Conservation (phyloP, 2,797 vertebrate genomes). For the Spea hammondii region DNA sequence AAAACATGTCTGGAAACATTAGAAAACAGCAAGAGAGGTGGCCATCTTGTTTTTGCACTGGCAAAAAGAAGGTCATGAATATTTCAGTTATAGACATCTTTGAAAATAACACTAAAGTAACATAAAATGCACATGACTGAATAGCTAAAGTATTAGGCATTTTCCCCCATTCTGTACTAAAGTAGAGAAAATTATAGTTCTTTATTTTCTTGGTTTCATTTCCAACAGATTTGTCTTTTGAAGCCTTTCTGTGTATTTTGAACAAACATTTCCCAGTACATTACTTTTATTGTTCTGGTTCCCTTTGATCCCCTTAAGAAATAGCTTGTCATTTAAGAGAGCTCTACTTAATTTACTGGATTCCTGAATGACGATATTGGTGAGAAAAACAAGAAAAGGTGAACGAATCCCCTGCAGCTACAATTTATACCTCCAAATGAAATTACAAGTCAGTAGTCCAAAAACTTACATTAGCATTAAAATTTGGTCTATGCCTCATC, state of each 20-base stretch:
- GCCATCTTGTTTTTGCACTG: not conserved
- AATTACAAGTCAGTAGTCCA: conserved; percentile 49
- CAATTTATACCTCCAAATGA: conserved; percentile 50
- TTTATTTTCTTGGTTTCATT: conserved; percentile 23
- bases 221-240: conserved; percentile 20
- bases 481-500: conserved; percentile 24
- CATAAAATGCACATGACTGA: conserved; percentile 7
- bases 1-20: not conserved
- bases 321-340: conserved; percentile 52
- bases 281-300: conserved; percentile 48
- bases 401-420: conserved; percentile 43
- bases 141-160: conserved; percentile 1
- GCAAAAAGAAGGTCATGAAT: not conserved
- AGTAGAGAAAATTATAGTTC: conserved; percentile 28
- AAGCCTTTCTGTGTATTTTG: conserved; percentile 34
- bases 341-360: conserved; percentile 46
- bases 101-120: not conserved
- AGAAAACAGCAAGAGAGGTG: not conserved
- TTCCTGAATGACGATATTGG: conserved; percentile 49
- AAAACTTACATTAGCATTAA: conserved; percentile 52
- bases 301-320: conserved; percentile 44
- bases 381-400: conserved; percentile 42
- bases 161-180: not conserved
- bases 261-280: conserved; percentile 35
- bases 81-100: not conserved